Percentiles rank a stretch among this genome's conserved stretches.
Conservation (phyloP, 2,113 vertebrate species). For the Circaetus gallicus region DNA sequence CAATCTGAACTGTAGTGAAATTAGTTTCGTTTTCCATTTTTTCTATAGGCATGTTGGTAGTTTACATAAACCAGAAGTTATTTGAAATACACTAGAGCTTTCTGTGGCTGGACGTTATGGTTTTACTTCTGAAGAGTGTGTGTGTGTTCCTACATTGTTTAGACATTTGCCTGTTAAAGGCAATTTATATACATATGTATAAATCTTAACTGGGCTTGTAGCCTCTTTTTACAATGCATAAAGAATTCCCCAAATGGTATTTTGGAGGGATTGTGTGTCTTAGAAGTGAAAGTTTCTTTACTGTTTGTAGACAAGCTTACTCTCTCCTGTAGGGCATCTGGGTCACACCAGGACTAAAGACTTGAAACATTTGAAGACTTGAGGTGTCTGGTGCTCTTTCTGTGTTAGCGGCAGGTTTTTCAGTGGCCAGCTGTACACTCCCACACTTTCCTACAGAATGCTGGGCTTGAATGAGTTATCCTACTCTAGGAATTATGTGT, state of each 20-base stretch:
- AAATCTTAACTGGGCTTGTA: not conserved
- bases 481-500: not conserved
- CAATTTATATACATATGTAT: not conserved
- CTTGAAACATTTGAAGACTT: not conserved
- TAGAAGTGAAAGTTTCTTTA: not conserved
- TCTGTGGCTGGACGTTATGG: not conserved
- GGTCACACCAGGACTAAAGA: not conserved
- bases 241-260: not conserved
- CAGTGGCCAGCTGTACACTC: not conserved
- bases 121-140: not conserved
- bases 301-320: not conserved
- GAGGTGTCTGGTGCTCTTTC: not conserved
- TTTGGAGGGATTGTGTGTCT: not conserved
- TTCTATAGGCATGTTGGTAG: not conserved
- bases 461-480: not conserved
- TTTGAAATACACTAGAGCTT: not conserved
- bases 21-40: not conserved
- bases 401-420: not conserved
- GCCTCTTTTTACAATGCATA: not conserved
- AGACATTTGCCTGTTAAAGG: not conserved
- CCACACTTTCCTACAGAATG: not conserved
- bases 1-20: not conserved
- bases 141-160: not conserved
- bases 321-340: not conserved
- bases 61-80: not conserved